These are phyloP conservation scores for Laticauda colubrina DNA, from an alignment of 2,113 vertebrate species.

Conservation along the genomic window DNA sequence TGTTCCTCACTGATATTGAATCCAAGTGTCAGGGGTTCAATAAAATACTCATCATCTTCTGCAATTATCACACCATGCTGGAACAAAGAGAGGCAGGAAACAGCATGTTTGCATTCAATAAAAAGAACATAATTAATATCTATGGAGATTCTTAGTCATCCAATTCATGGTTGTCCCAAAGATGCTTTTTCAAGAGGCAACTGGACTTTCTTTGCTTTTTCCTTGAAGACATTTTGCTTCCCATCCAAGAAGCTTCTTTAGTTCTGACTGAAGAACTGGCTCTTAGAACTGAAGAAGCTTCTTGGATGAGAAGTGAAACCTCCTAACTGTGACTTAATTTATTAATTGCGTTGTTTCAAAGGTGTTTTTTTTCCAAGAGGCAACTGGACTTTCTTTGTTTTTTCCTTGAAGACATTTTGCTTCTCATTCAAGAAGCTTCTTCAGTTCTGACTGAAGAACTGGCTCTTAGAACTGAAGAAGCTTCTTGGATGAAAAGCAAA, in stretches of 20 bases:
- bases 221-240: not conserved
- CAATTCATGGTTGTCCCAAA: not conserved
- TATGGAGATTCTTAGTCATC: not conserved
- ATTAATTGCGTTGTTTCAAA: not conserved
- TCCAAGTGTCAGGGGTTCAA: constrained; percentile 85
- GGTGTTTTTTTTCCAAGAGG: not conserved
- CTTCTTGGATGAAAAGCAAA: no score
- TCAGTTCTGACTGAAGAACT: not conserved
- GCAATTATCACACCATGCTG: constrained; percentile 96
- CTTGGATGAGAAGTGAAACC: no score
- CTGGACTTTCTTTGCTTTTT: not conserved
- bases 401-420: not conserved
- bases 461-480: no score
- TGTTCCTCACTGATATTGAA: constrained; percentile 72
- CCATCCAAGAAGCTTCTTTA: not conserved
- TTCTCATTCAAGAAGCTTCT: not conserved
- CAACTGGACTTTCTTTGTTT: not conserved
- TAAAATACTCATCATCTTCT: constrained; percentile 94
- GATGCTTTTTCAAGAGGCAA: not conserved
- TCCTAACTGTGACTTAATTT: no score
- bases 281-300: no score
- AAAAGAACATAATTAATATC: not conserved
- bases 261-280: no score
- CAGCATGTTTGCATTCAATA: not conserved
- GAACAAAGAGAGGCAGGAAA: constrained; percentile 28